Percentiles rank a stretch among this genome's conserved stretches.
These are phyloP conservation scores for Ursus arctos DNA, from an alignment of 2,113 vertebrate species.

Conservation along the genomic window DNA sequence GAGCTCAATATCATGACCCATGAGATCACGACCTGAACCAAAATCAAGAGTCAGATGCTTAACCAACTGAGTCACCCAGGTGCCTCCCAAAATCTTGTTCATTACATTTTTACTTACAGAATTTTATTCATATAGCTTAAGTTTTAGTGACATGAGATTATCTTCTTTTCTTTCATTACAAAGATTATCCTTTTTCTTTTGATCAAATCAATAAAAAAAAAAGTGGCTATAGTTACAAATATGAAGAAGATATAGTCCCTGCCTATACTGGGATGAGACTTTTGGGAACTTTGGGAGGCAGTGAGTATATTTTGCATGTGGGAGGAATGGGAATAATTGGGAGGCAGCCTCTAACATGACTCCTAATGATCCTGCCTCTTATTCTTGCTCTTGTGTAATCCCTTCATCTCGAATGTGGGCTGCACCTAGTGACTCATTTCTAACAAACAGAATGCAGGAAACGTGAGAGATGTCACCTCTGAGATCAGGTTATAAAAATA, in stretches of 20 bases:
- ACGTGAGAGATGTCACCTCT: slow-evolving; percentile 19
- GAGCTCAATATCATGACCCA: not conserved
- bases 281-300: not conserved
- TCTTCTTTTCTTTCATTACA: not conserved
- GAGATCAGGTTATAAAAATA: slow-evolving; percentile 21
- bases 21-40: not conserved
- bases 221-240: not conserved
- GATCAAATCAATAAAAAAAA: not conserved
- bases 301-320: not conserved
- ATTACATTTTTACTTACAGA: slow-evolving; percentile 21
- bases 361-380: not conserved
- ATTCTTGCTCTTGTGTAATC: not conserved
- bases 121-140: not conserved
- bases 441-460: not conserved
- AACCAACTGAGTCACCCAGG: not conserved
- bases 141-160: not conserved
- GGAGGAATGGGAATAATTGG: not conserved
- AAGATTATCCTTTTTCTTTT: not conserved
- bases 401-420: not conserved
- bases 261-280: not conserved
- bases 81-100: not conserved
- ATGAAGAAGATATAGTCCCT: not conserved
- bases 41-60: not conserved
- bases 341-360: not conserved
- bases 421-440: not conserved